These are phyloP conservation scores for Anthoscopus minutus DNA, from an alignment of 2,113 vertebrate genomes.

Conservation along the genomic window DNA sequence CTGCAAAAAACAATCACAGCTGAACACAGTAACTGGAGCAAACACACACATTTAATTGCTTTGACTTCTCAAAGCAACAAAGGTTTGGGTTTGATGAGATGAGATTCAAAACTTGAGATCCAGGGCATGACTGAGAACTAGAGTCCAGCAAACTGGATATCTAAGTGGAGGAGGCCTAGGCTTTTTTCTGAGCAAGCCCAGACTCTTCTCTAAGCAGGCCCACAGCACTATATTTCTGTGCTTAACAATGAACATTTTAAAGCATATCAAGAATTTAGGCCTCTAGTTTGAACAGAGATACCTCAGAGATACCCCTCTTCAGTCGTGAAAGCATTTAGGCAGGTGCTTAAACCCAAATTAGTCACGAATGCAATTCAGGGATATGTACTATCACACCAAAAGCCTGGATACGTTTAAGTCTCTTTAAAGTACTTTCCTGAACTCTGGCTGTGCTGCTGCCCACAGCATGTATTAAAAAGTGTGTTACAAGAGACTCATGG, in stretches of 20 bases:
- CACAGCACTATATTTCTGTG: background rate
- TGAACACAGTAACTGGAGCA: conserved; percentile 37
- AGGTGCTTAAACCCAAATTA: background rate
- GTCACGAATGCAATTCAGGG: background rate
- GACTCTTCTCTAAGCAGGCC: background rate
- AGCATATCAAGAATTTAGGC: background rate
- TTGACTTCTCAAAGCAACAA: background rate
- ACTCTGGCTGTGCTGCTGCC: background rate
- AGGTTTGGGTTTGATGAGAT: background rate
- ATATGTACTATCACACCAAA: background rate
- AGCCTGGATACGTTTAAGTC: background rate
- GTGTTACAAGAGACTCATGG: background rate
- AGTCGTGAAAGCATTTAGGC: background rate
- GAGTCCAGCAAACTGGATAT: background rate
- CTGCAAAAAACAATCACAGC: conserved; percentile 29
- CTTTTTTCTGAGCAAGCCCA: background rate
- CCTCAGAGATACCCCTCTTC: background rate
- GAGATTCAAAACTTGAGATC: background rate
- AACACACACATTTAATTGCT: conserved; percentile 1
- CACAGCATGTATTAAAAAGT: background rate
- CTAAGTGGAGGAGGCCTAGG: background rate
- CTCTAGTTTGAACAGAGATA: background rate
- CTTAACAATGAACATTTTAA: background rate
- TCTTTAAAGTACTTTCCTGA: background rate
- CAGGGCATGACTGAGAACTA: background rate